Evolutionary conservation across 2,797 vertebrate genomes (phyloP), one percentile per base, ranked within the genome.

Genomic region (Argentina silus): DNA sequence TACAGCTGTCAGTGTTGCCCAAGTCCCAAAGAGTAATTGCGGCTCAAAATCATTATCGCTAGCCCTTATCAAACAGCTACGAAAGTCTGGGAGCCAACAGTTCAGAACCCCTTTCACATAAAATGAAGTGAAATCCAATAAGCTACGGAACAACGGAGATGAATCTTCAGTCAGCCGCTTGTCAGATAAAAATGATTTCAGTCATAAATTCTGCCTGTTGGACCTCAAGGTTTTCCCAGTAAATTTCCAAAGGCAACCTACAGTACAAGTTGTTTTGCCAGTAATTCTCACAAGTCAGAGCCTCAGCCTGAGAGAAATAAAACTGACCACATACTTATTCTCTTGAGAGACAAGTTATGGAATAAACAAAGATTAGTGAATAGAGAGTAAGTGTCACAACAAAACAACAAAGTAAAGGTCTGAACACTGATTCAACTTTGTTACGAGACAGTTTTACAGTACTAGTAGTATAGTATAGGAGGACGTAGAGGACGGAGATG

Each of bases 121-220:
- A 89, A 86, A 86, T 76, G 69, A 82, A 88, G 75, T 72, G 67
- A 82, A 87, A 81, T 85, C 75, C 77, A 86, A 87, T 81, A 85
- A 80, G 75, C 77, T 56, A 47, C 59, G 73, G 21, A 74, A 70
- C 77, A 85, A 87, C 80, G 79, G 42, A 79, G 79, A 86, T 77
- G 63, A 83, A 84, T 87, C 81, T 82, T 78, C 65, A 43, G 67
- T 67, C 72, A 19, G 64, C 42, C 64, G 67, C 63, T 73, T 67
- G 78, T 78, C 80, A 71, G 72, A 77, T 75, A 75, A 81, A 81
- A 82, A 84, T 75, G 64, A 82, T 82, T 83, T 81, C 17, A 9
- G 66, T 77, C 78, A 80, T 80, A 79, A 78, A 81, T 80, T 78
- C 48, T 75, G 72, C 69, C 67, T 59, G 77, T 77, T 75, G n/a